Base-by-base conservation (phyloP, 2,888 invertebrate genomes). In the Caenorhabditis sp. region DNA sequence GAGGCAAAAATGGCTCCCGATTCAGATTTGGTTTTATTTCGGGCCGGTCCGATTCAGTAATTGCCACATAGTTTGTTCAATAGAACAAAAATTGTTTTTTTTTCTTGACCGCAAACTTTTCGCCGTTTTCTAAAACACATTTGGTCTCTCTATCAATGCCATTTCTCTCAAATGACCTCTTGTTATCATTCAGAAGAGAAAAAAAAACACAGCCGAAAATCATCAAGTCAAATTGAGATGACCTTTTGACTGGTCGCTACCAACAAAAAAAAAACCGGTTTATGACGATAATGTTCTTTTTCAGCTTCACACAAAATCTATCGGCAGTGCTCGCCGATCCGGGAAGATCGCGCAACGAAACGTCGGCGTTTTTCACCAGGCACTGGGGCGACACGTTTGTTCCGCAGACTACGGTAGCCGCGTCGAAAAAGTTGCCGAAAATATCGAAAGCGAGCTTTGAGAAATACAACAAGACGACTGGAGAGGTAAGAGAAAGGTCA, bases 361-460 rank as follows among this genome's bases (percentile, higher is more conserved):
- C 94, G 88, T 91, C 91, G 77, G 91, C 95, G 89, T 95, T 99
- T 87, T 95, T 99, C 87, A 95, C 95, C 0, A 95, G 94, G 89
- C 95, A 95, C 74, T 99, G 97, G 97, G 97, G 99, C 55, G 96
- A 96, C 85, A 91, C 92, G 69, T 99, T 99, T 89, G 92, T 95
- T 23, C 95, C 95, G 76, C 92, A 69, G 12, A 60, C 91, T 27
- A 91, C 92, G 57, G 92, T 95, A 83, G 91, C 92, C 50, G 92
- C 92, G 79, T 93, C 93, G 83, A 55, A 49, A 0, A 59, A 62
- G 0, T 92, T 93, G 88, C 89, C 96, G 81, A 94, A 94, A 51
- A 93, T 84, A 92, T 97, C 69, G 92, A 92, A 19, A 91, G 92
- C 88, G 91, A 93, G 95, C 89, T 96, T 97, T 89, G 93, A 94